Evolutionary conservation across 2,113 vertebrate species (phyloP).

Genomic region (Nibea albiflora): DNA sequence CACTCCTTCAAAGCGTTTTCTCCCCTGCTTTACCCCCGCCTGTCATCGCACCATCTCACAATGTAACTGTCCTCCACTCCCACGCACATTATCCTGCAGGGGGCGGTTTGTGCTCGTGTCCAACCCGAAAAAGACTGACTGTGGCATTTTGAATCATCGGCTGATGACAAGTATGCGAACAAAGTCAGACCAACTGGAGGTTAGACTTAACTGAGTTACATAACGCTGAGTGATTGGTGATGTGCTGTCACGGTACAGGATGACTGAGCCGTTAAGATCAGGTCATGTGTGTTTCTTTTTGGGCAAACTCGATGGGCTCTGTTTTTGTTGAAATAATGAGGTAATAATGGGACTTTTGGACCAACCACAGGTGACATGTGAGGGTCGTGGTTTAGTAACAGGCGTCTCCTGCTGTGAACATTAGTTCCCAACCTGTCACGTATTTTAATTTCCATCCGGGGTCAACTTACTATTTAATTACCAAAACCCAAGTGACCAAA

Average conservation of each 20-base stretch:
- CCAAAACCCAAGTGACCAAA: slow-evolving; percentile 27
- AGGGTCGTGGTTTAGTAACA: not conserved
- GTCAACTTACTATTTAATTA: slow-evolving; percentile 1
- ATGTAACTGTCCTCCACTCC: not conserved
- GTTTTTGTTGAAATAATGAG: not conserved
- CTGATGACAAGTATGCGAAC: not conserved
- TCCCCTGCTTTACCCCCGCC: too few species aligned
- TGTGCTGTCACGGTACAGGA: not conserved
- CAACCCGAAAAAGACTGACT: not conserved
- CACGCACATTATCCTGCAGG: slow-evolving; percentile 3
- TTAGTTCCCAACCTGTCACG: not conserved
- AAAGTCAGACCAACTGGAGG: not conserved
- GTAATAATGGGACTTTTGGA: not conserved
- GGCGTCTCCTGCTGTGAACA: not conserved
- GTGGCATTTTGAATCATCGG: slow-evolving; percentile 2
- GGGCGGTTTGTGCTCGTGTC: not conserved
- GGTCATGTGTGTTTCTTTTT: not conserved
- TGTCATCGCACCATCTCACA: slow-evolving; percentile 28
- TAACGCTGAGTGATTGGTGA: not conserved
- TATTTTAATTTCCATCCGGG: slow-evolving; percentile 11
- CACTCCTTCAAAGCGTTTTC: slow-evolving; percentile 1
- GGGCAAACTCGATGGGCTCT: not conserved
- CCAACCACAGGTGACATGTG: not conserved
- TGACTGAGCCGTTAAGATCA: not conserved
- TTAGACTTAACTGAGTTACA: slow-evolving; percentile 1